Base-by-base conservation (phyloP, 2,888 invertebrate genomes). In the Empis livida region DNA sequence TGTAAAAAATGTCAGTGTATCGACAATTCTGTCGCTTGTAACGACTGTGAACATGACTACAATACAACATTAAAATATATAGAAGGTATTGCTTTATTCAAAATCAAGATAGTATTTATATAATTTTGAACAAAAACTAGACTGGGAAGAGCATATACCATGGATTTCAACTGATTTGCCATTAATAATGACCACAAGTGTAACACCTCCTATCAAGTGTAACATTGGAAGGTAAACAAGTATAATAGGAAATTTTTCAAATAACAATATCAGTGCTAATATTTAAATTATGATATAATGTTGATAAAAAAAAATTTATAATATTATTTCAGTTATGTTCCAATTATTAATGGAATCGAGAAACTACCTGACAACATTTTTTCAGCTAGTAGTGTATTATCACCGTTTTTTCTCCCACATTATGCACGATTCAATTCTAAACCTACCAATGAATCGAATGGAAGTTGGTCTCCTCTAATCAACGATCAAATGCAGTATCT, bases 1-100 rank as follows among this genome's bases (percentile, higher is more conserved):
- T 86, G 85, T 59, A 76, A 79, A 57, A 73, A 77, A 13, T 92
- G 91, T 59, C 89, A 89, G 56, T 92, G 92, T 57, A 71, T 86
- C 9, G 76, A 84, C 59, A 89, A 91, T 66, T 74, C 73, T 17
- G 77, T 83, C 49, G 75, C 78, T 42, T 91, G 91, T 49, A 54
- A 63, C 14, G 54, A 59, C 5, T 65, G 59, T 37, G 58, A 59
- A 9, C 50, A 56, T 10, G 51, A 48, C 1, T 47, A 52, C 0
- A 52, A 51, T 32, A n/a, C 45, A 5, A 15, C 2, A n/a, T 45
- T 5, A 40, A 62, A 61, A 46, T 53, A 56, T 51, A 49, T 51
- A 5, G 10, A 20, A 20, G 20, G 20, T 20, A 20, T 20, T 20
- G 20, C 20, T 20, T 20, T 20, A 5, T 20, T 20, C 20, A 20